Percentiles rank a stretch among this genome's conserved stretches.
These are phyloP conservation scores for Agrenia bidenticulata DNA, from an alignment of 2,888 invertebrate genomes.

Conservation along the genomic window DNA sequence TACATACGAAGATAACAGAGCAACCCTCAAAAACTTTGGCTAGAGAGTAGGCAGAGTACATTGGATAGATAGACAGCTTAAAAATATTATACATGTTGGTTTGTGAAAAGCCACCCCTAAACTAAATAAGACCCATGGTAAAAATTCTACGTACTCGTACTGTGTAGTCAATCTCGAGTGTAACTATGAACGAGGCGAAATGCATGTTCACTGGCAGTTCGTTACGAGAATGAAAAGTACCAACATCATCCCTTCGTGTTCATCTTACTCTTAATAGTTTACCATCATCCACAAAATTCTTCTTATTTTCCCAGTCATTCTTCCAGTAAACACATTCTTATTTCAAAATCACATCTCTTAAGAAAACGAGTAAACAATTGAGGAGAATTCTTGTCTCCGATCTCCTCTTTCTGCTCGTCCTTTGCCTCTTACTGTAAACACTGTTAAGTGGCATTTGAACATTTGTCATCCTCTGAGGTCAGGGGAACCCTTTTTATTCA, in stretches of 20 bases:
- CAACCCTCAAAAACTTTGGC: background rate
- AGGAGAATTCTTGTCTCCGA: too few relatives aligned
- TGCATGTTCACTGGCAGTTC: slow-evolving; percentile 21
- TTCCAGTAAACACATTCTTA: too few relatives aligned
- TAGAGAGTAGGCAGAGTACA: too few relatives aligned
- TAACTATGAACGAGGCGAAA: background rate
- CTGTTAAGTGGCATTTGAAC: too few relatives aligned
- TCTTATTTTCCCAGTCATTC: background rate
- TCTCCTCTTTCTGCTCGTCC: too few relatives aligned
- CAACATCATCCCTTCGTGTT: slow-evolving; percentile 11
- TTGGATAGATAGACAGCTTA: background rate
- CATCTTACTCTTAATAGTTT: slow-evolving; percentile 5
- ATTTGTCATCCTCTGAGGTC: too few relatives aligned
- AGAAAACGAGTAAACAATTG: too few relatives aligned
- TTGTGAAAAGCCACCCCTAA: background rate
- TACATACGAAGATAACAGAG: background rate
- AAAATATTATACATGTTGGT: background rate
- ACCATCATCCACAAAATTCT: background rate
- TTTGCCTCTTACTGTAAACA: too few relatives aligned
- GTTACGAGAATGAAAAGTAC: slow-evolving; percentile 23
- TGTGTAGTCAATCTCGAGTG: background rate
- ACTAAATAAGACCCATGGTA: background rate
- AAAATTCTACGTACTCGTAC: background rate
- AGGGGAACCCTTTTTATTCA: too few relatives aligned
- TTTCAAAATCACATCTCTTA: too few relatives aligned